Percentiles rank a stretch among this genome's conserved stretches.
phyloP scores from a whole-genome alignment of 2,888 invertebrate species.

The Muscina levida region DNA sequence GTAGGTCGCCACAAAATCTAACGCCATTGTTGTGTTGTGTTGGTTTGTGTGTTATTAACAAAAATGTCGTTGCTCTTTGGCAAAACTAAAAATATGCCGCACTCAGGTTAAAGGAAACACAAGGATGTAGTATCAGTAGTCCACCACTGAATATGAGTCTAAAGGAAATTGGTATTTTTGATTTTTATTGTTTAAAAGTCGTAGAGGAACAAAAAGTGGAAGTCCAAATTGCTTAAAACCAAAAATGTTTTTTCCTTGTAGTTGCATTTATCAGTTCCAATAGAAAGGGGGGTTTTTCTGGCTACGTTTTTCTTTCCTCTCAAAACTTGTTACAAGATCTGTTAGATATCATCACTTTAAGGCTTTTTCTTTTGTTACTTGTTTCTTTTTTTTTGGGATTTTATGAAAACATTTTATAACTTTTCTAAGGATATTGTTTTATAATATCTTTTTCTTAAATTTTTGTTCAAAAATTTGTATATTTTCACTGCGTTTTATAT shows the following conservation, averaged over 20 bases:
- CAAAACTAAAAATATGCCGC: background rate
- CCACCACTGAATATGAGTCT: background rate
- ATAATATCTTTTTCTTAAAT: background rate
- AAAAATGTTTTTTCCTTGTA: no score
- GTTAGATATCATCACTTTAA: background rate
- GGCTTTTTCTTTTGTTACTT: background rate
- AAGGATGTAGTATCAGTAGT: constrained; percentile 13
- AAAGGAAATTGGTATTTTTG: no score
- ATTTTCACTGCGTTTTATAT: background rate
- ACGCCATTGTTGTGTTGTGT: constrained; percentile 83
- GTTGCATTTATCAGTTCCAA: no score
- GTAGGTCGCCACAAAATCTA: constrained; percentile 92
- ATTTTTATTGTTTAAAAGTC: no score
- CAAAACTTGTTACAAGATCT: background rate
- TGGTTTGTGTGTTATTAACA: no score
- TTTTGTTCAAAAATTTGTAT: background rate
- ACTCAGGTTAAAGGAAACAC: constrained; percentile 17
- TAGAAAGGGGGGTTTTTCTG: no score
- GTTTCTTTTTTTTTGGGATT: background rate
- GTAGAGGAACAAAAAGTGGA: no score
- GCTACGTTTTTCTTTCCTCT: background rate
- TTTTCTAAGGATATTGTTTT: background rate
- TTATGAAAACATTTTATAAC: background rate
- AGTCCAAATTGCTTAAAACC: no score
- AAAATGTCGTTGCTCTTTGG: background rate